Evolutionary conservation across 2,797 vertebrate genomes (phyloP).

Genomic region (Hippopotamyrus pictus): DNA sequence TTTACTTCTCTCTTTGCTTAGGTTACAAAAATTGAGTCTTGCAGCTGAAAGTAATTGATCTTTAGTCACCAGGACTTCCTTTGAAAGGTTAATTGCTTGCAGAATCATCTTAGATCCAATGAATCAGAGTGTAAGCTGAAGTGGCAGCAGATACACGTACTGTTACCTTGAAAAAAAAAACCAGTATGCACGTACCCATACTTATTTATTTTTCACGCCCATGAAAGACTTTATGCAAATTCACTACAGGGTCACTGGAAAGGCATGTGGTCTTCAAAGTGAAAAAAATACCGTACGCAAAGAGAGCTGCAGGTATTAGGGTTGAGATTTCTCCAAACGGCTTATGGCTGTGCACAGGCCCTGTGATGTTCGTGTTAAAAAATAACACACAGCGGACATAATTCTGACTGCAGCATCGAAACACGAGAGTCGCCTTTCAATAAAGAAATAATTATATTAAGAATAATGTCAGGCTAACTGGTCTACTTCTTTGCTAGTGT

Average conservation of each 20-base stretch:
- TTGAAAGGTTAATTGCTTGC: slow-evolving; percentile 44
- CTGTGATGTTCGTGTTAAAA: background rate
- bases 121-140: slow-evolving; percentile 12
- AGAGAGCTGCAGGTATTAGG: background rate
- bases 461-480: background rate
- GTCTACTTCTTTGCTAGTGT: background rate
- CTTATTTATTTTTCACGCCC: background rate
- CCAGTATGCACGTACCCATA: background rate
- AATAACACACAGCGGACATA: background rate
- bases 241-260: background rate
- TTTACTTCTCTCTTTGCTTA: slow-evolving; percentile 5
- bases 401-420: background rate
- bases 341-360: background rate
- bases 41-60: slow-evolving; percentile 23
- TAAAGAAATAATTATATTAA: background rate
- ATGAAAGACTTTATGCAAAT: background rate
- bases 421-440: background rate
- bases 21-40: slow-evolving; percentile 26
- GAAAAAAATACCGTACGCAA: background rate
- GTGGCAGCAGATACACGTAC: background rate
- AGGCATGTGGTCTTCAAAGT: background rate
- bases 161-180: background rate
- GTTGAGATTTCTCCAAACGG: background rate
- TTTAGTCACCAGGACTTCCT: slow-evolving; percentile 30
- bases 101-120: slow-evolving; percentile 22